phyloP scores from a whole-genome alignment of 2,888 invertebrate genomes.

The Sesia bembeciformis region DNA sequence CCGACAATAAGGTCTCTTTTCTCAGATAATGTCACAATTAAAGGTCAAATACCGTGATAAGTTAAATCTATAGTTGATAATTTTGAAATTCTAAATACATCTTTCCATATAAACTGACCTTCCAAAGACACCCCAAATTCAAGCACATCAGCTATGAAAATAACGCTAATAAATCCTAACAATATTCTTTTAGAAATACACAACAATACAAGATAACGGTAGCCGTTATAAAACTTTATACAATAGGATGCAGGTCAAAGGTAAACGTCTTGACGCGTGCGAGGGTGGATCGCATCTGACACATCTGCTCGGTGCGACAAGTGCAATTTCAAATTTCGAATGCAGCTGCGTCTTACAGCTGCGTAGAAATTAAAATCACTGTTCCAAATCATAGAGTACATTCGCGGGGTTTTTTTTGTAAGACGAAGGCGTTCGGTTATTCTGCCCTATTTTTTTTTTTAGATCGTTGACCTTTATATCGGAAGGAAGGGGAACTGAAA shows the following conservation, averaged over 20 bases:
- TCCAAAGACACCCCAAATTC: no score
- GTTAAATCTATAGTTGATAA: no score
- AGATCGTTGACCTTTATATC: no score
- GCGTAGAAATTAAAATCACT: not conserved
- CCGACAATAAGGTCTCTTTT: no score
- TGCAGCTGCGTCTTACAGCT: slow-evolving; percentile 19
- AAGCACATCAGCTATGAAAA: no score
- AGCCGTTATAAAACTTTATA: not conserved
- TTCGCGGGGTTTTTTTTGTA: slow-evolving; percentile 1
- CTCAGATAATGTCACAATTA: no score
- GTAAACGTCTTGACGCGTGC: not conserved
- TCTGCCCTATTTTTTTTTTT: slow-evolving; percentile 11
- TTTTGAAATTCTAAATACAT: no score
- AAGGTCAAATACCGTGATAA: no score
- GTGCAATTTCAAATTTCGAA: slow-evolving; percentile 20
- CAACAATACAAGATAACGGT: slow-evolving; percentile 2
- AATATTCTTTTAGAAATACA: not conserved
- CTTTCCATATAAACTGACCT: no score
- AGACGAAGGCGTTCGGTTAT: slow-evolving; percentile 16
- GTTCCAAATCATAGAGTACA: not conserved
- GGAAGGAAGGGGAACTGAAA: no score
- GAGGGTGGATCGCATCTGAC: not conserved
- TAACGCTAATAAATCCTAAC: no score
- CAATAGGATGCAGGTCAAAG: not conserved
- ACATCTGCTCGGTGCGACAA: slow-evolving; percentile 15